These are phyloP conservation scores for Bos indicus DNA, from an alignment of 2,113 vertebrate genomes.

Conservation along the genomic window DNA sequence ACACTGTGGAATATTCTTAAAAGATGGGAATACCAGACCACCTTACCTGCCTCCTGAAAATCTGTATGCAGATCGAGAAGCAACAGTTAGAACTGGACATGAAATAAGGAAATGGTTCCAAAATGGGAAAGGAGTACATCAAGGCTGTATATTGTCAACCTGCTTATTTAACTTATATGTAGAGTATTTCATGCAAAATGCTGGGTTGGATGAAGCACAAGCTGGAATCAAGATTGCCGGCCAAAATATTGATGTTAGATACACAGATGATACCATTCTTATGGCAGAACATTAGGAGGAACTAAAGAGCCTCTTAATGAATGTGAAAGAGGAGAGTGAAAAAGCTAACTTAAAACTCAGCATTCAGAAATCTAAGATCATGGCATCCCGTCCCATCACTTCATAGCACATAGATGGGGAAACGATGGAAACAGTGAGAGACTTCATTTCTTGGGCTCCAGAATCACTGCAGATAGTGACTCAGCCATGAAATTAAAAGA, in stretches of 20 bases:
- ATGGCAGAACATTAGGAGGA: neutral
- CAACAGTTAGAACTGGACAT: neutral
- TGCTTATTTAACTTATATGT: neutral
- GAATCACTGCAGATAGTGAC: neutral
- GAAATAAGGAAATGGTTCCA: neutral
- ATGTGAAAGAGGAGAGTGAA: neutral
- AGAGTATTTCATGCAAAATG: neutral
- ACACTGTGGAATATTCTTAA: too few relatives aligned
- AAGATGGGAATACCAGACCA: too few relatives aligned
- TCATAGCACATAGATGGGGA: neutral
- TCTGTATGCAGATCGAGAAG: neutral
- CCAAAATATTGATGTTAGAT: neutral
- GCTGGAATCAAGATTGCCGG: neutral
- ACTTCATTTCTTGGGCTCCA: neutral
- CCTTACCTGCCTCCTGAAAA: too few relatives aligned
- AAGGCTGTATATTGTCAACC: neutral
- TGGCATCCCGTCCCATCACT: neutral
- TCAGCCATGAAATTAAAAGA: neutral
- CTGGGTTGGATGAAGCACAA: accelerated
- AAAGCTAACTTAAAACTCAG: neutral
- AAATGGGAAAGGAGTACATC: neutral
- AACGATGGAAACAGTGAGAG: neutral
- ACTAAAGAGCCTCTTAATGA: neutral
- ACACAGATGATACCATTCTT: neutral
- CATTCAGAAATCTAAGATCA: neutral